Evolutionary conservation across 2,888 invertebrate genomes (phyloP).

Genomic region (Apomyelois bistriatella): DNA sequence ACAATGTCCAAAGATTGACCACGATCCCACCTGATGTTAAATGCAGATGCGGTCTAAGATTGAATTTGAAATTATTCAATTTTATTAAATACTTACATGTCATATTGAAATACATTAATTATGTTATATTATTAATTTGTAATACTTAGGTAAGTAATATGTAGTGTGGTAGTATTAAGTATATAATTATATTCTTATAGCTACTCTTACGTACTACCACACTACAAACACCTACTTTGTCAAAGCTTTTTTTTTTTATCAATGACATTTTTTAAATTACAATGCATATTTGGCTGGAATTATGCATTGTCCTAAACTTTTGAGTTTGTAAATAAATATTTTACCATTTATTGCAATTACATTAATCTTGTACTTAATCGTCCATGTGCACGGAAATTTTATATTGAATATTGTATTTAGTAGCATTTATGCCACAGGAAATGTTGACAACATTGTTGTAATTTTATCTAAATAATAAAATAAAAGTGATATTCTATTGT

Average conservation of each 20-base stretch:
- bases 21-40: too few relatives aligned
- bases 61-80: too few relatives aligned
- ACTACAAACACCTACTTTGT: too few relatives aligned
- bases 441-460: constrained; percentile 49
- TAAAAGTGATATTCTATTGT: constrained; percentile 13
- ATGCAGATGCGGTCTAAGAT: too few relatives aligned
- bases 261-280: constrained; percentile 3
- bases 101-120: too few relatives aligned
- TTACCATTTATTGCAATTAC: neutral
- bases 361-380: neutral
- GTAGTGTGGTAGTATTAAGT: too few relatives aligned
- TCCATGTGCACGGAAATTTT: constrained; percentile 6
- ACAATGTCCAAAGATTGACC: too few relatives aligned
- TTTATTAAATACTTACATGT: too few relatives aligned
- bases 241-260: neutral
- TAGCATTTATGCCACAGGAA: constrained; percentile 23
- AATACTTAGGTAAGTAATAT: too few relatives aligned
- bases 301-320: constrained; percentile 35
- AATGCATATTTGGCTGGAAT: constrained; percentile 52
- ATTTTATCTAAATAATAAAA: constrained; percentile 18
- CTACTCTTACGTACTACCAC: too few relatives aligned
- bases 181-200: too few relatives aligned
- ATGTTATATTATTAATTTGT: too few relatives aligned
- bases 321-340: constrained; percentile 1
- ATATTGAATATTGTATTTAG: neutral